These are phyloP conservation scores for Caenorhabditis sp. DNA, from an alignment of 2,888 invertebrate species.

Conservation along the genomic window DNA sequence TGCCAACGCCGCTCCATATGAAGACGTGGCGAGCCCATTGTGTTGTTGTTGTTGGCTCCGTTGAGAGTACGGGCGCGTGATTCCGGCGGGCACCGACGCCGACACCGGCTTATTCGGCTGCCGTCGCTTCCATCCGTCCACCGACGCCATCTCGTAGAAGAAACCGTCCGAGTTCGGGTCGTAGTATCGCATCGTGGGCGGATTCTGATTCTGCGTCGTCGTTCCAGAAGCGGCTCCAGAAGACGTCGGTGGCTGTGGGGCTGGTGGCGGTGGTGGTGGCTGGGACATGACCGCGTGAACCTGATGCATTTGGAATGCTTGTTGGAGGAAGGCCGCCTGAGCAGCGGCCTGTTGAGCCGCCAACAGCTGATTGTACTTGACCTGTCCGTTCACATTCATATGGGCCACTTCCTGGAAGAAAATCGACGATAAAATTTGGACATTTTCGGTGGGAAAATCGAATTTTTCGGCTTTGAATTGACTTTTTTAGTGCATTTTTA, in stretches of 20 bases:
- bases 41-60: conserved; percentile 1
- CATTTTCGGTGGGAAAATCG: not conserved
- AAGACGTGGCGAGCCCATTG: conserved; percentile 14
- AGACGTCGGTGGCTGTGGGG: not conserved
- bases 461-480: not conserved
- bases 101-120: conserved; percentile 69
- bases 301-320: conserved; percentile 50
- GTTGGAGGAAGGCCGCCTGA: conserved; percentile 70
- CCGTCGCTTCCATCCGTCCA: conserved; percentile 81
- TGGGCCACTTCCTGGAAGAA: conserved; percentile 58
- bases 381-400: conserved; percentile 54
- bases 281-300: conserved; percentile 1
- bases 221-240: not conserved
- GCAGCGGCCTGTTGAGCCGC: conserved; percentile 68
- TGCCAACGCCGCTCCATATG: conserved; percentile 73
- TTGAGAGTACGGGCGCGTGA: conserved; percentile 52
- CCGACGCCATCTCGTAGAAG: conserved; percentile 82
- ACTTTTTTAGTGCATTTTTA: not conserved
- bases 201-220: too few relatives aligned
- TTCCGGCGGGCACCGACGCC: conserved; percentile 58
- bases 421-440: not conserved
- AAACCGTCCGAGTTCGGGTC: conserved; percentile 81
- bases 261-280: not conserved
- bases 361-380: conserved; percentile 55
- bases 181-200: conserved; percentile 74